Percentiles rank a stretch among this genome's conserved stretches.
These are phyloP conservation scores for Grapholita molesta DNA, from an alignment of 1,140 invertebrate species.

Conservation along the genomic window DNA sequence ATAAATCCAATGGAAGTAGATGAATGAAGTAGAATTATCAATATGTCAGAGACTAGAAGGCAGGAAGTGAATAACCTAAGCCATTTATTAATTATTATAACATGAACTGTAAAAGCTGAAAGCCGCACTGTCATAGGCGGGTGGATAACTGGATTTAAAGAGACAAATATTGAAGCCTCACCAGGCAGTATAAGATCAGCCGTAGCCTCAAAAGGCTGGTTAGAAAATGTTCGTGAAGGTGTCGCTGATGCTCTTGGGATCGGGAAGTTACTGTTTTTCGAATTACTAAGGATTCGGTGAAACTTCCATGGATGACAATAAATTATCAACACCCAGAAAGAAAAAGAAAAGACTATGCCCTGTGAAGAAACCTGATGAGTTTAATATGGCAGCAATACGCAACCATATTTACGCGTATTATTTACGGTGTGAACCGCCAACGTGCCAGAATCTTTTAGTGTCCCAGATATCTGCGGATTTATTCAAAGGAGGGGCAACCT, in stretches of 20 bases:
- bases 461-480: constrained; percentile 22
- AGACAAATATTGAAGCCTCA: too few relatives aligned
- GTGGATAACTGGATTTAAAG: too few relatives aligned
- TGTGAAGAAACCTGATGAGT: constrained; percentile 23
- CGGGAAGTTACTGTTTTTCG: not conserved
- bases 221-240: not conserved
- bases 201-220: too few relatives aligned
- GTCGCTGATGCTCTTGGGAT: not conserved
- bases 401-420: constrained; percentile 32
- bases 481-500: constrained; percentile 22
- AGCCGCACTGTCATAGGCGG: too few relatives aligned
- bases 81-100: too few relatives aligned
- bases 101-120: too few relatives aligned
- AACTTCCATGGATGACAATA: not conserved
- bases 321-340: constrained; percentile 1
- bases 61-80: too few relatives aligned
- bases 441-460: constrained; percentile 14
- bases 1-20: too few relatives aligned
- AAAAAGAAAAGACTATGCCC: constrained; percentile 21
- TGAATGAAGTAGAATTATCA: too few relatives aligned
- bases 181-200: too few relatives aligned
- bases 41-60: too few relatives aligned
- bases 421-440: constrained; percentile 14
- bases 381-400: constrained; percentile 26
- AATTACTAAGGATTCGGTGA: too few relatives aligned